A percentile compares a stretch with the other conserved stretches of the same genome.
Evolutionary conservation across 2,113 vertebrate genomes (phyloP).

Genomic region (Siniperca knerii): DNA sequence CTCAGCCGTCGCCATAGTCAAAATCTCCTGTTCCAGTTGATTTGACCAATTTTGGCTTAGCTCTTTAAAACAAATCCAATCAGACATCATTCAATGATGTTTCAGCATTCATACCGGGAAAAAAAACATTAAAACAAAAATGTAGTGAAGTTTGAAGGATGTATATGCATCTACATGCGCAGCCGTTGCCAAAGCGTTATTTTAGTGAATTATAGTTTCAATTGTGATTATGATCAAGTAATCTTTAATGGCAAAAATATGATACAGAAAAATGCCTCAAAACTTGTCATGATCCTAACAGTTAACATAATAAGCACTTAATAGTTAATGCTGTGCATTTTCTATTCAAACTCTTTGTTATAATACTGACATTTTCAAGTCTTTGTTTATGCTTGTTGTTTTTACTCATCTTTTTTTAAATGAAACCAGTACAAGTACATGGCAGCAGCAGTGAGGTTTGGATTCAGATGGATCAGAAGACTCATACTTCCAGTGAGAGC

Average conservation of each 20-base stretch:
- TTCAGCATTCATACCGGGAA: no score
- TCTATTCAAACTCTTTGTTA: slow-evolving; percentile 7
- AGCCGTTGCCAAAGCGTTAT: no score
- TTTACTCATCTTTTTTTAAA: slow-evolving; percentile 43
- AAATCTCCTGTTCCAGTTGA: no score
- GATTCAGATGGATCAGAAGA: slow-evolving; percentile 93
- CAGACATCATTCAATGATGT: no score
- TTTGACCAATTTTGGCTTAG: no score
- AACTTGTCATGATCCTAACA: not conserved
- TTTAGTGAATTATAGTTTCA: not conserved
- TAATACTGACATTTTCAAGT: not conserved
- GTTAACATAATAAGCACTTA: not conserved
- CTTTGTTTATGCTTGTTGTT: slow-evolving; percentile 45
- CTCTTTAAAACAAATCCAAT: no score
- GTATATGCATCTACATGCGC: no score
- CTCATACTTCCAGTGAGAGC: slow-evolving; percentile 94
- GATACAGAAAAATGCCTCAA: not conserved
- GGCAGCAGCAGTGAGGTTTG: slow-evolving; percentile 87
- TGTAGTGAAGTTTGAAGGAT: no score
- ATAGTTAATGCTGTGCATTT: slow-evolving; percentile 2
- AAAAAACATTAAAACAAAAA: no score
- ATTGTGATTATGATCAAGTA: not conserved
- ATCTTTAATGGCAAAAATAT: not conserved
- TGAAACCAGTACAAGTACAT: slow-evolving; percentile 87
- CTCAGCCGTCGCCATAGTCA: no score